Conservation (phyloP, 1,140 invertebrate genomes). For the Drosophila pseudoobscura region DNA sequence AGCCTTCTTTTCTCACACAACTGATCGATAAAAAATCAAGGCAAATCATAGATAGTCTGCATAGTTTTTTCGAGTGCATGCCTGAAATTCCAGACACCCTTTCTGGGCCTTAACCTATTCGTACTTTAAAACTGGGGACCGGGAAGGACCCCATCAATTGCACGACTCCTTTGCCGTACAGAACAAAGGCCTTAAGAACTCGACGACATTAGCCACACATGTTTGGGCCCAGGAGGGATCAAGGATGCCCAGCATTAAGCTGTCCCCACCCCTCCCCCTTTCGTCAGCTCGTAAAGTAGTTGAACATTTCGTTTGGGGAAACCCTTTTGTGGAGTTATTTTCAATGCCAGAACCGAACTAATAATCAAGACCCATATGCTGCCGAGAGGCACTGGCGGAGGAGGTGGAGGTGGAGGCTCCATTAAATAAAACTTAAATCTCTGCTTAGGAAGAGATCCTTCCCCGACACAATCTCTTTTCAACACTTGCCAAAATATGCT, state of each 20-base stretch:
- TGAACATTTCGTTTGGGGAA: conserved; percentile 35
- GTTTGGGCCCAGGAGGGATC: conserved; percentile 12
- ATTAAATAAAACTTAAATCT: conserved; percentile 72
- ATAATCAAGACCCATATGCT: conserved; percentile 56
- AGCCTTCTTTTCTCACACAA: not conserved
- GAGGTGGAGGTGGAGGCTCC: conserved; percentile 19
- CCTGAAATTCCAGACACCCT: too few species aligned
- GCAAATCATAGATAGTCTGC: too few species aligned
- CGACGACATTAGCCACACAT: conserved; percentile 58
- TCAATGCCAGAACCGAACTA: conserved; percentile 50
- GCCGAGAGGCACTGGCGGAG: not conserved
- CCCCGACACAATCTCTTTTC: conserved; percentile 43
- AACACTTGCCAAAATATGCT: conserved; percentile 67
- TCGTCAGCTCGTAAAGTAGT: conserved; percentile 25
- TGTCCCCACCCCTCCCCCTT: not conserved
- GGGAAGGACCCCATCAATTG: conserved; percentile 25
- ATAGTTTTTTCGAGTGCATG: too few species aligned
- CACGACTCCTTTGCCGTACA: not conserved
- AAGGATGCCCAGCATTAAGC: not conserved
- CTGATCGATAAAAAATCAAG: too few species aligned
- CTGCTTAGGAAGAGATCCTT: not conserved
- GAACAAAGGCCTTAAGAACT: conserved; percentile 21
- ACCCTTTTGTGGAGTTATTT: conserved; percentile 64
- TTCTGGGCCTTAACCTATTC: not conserved
- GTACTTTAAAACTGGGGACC: conserved; percentile 4